Base-by-base conservation (phyloP, 2,888 invertebrate species). In the Aporophyla nigra region DNA sequence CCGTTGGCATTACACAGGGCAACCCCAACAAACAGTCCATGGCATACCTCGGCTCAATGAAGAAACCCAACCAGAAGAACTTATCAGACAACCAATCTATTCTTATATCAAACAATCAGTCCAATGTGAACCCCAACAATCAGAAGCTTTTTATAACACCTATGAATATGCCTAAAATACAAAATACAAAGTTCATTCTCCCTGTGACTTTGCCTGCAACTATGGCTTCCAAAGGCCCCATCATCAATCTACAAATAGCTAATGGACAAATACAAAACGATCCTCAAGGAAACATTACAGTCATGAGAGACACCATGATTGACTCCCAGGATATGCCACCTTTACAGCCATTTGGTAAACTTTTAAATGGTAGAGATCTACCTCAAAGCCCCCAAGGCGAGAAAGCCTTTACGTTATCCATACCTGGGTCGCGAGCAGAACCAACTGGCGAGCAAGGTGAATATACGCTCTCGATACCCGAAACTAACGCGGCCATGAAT, bases 201-300 rank as follows among this genome's bases (percentile, higher is more conserved):
- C 97, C 97, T 1, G 95, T 96, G 3, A 94, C 94, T 43, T 88
- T 96, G 69, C 96, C 97, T 21, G 96, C 97, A 4, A 97, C 97
- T 1, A 97, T 97, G 95, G 95, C 97, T 16, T 96, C 96, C 19
- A 97, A 97, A 89, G 97, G 97, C 14, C 97, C 97, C 67, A 97
- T 97, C 86, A 97, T 97, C 78, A 98, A 98, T 92, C 95, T 98
- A 78, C 98, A 98, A 95, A 97, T 98, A 89, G 97, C 97, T 40
- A 98, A 97, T 92, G 97, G 97, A 6, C 97, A 97, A 91, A 95
- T 97, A 78, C 97, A 97, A 87, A 96, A 97, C 87, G 97, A 97
- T 87, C 97, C 96, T 46, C 97, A 97, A 90, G 97, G 97, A 24
- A 97, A 97, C 66, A 97, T 97, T 65, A 97, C 97, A 74, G 97